These are phyloP conservation scores for Dryas iulia DNA, from an alignment of 1,140 invertebrate genomes.

Conservation along the genomic window DNA sequence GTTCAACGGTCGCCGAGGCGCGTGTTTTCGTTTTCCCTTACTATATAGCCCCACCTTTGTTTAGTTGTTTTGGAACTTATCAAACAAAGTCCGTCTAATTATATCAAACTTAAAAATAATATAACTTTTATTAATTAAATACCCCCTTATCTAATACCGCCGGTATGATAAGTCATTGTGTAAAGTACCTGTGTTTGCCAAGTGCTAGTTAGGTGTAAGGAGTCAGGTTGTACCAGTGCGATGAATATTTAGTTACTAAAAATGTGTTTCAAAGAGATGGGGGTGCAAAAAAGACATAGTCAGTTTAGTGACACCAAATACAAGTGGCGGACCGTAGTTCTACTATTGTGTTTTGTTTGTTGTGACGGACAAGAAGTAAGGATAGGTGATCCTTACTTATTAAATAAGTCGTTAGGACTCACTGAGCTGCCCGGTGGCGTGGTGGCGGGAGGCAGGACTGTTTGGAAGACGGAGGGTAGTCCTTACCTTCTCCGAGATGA, in stretches of 20 bases:
- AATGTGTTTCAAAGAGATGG: constrained; percentile 66
- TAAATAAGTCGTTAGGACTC: constrained; percentile 65
- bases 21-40: constrained; percentile 68
- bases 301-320: constrained; percentile 78
- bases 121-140: not conserved
- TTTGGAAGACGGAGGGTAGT: constrained; percentile 82
- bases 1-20: constrained; percentile 72
- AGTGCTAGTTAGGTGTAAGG: constrained; percentile 35
- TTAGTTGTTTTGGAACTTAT: constrained; percentile 47
- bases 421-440: constrained; percentile 84
- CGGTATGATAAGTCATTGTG: constrained; percentile 1
- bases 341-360: constrained; percentile 49
- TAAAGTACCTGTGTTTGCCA: constrained; percentile 44
- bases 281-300: constrained; percentile 73
- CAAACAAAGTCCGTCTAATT: constrained; percentile 1
- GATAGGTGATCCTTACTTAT: constrained; percentile 58
- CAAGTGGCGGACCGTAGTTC: constrained; percentile 76
- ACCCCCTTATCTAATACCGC: not conserved
- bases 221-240: constrained; percentile 46
- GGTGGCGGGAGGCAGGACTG: constrained; percentile 79
- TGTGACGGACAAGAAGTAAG: constrained; percentile 59
- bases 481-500: constrained; percentile 91
- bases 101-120: not conserved
- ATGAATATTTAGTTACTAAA: constrained; percentile 58
- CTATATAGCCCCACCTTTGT: constrained; percentile 68